Conservation (phyloP, 2,888 invertebrate species). For the Eledona agricola region DNA sequence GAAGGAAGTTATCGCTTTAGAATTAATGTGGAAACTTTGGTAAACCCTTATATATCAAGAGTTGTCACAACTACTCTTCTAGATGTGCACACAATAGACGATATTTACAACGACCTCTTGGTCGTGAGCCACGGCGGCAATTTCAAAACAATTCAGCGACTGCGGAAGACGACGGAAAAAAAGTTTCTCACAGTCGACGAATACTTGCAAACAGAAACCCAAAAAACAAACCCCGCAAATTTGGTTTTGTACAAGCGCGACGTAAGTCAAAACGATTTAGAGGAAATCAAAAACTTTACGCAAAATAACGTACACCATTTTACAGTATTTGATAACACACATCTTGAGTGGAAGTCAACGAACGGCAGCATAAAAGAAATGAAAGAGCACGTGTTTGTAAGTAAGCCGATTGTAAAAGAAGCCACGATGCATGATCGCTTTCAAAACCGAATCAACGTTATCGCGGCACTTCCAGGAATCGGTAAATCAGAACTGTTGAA, state of each 20-base stretch:
- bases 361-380: background rate
- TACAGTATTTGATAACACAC: background rate
- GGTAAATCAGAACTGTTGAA: slow-evolving; percentile 1
- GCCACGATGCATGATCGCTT: background rate
- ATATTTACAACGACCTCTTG: too few species aligned
- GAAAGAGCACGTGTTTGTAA: background rate
- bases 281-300: background rate
- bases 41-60: background rate
- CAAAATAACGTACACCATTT: slow-evolving; percentile 1
- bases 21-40: background rate
- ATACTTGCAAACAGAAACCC: too few species aligned
- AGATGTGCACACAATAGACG: too few species aligned
- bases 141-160: background rate
- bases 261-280: background rate
- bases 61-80: too few species aligned
- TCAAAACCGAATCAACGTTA: background rate
- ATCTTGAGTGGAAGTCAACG: background rate
- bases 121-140: too few species aligned
- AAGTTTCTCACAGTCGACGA: too few species aligned
- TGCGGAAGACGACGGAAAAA: too few species aligned
- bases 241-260: background rate
- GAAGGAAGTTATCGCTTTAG: background rate
- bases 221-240: too few species aligned
- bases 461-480: background rate
- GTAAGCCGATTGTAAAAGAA: background rate